A percentile compares a stretch with the other conserved stretches of the same genome.
Conservation (phyloP, 2,113 vertebrate genomes). For the Thalassarche chlororhynchos region DNA sequence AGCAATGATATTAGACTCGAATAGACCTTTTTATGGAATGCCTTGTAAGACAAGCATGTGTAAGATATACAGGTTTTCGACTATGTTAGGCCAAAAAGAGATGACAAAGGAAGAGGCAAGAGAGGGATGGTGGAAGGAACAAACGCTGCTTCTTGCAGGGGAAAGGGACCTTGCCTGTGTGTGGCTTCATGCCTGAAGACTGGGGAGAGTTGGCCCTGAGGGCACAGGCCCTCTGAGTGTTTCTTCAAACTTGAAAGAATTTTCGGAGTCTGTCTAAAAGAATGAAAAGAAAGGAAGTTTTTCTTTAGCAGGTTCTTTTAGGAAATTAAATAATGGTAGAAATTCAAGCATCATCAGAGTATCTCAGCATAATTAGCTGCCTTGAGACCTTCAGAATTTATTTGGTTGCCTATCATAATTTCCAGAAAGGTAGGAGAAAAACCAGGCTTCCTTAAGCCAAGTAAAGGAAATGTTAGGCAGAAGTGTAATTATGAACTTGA, state of each 20-base stretch:
- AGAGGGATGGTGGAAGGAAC: neutral
- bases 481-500: neutral
- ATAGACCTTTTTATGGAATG: neutral
- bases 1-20: neutral
- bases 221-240: neutral
- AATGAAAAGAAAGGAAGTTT: neutral
- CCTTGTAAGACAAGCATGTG: neutral
- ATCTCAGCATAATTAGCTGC: neutral
- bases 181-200: neutral
- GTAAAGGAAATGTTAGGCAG: constrained; percentile 12
- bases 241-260: neutral
- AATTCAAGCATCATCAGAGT: neutral
- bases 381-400: neutral
- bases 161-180: neutral
- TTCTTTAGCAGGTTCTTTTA: neutral
- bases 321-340: constrained; percentile 16
- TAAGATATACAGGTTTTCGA: neutral
- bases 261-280: neutral
- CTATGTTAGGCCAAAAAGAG: neutral
- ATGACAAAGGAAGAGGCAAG: neutral
- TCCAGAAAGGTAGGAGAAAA: constrained; percentile 15
- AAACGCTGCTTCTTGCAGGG: neutral
- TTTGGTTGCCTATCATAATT: constrained; percentile 2
- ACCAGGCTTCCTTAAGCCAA: neutral
- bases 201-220: neutral